Percentiles rank a stretch among this genome's conserved stretches.
Conservation (phyloP, 2,797 vertebrate genomes). For the Pseudocheirus occidentalis region DNA sequence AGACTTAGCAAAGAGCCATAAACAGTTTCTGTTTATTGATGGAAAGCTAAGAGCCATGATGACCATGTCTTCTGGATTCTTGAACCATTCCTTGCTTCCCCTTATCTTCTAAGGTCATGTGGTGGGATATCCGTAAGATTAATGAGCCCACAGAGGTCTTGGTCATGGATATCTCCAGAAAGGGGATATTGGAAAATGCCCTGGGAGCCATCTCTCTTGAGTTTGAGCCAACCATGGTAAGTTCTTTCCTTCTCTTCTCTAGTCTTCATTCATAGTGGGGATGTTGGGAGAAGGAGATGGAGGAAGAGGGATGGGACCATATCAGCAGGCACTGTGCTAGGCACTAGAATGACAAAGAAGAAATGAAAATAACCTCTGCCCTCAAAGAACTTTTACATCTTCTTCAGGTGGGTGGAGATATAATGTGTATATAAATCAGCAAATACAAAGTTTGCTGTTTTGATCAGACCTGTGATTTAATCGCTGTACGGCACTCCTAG, state of each 20-base stretch:
- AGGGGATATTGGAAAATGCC: slow-evolving; percentile 88
- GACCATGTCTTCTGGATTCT: neutral
- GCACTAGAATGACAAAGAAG: neutral
- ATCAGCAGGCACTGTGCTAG: neutral
- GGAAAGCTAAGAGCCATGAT: neutral
- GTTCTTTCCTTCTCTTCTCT: slow-evolving; percentile 44
- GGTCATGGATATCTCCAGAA: slow-evolving; percentile 89
- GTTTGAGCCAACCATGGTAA: slow-evolving; percentile 93
- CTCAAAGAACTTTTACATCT: neutral
- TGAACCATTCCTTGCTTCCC: neutral
- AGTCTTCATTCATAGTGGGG: fast-evolving
- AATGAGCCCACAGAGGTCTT: slow-evolving; percentile 91
- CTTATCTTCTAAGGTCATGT: slow-evolving; percentile 87
- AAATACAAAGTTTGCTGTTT: neutral
- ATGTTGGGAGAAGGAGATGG: neutral
- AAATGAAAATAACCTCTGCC: neutral
- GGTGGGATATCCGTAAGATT: slow-evolving; percentile 96
- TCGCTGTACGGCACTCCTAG: neutral
- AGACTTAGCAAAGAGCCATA: neutral
- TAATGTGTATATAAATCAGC: neutral
- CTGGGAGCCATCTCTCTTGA: slow-evolving; percentile 91
- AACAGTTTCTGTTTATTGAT: neutral
- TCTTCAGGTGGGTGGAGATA: neutral
- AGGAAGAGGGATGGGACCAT: neutral
- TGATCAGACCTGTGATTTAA: neutral